These are phyloP conservation scores for Pelecanoides urinatrix DNA, from an alignment of 2,113 vertebrate genomes.

Conservation along the genomic window DNA sequence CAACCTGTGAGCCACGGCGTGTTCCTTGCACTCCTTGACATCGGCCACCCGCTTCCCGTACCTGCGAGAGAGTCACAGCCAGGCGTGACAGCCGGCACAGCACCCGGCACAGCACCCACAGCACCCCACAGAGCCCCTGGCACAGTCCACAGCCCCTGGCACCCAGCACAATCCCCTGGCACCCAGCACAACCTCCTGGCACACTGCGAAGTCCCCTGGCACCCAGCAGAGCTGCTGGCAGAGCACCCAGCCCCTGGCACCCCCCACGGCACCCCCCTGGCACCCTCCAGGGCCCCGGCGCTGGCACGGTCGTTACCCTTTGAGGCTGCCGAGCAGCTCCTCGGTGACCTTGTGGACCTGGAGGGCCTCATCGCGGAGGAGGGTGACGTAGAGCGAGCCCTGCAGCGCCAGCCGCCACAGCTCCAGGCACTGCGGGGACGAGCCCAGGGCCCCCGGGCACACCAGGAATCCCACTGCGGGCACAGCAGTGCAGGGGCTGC, in stretches of 20 bases:
- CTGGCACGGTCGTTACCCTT: constrained; percentile 76
- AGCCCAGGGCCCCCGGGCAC: constrained; percentile 84
- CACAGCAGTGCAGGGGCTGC: background rate
- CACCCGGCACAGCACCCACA: background rate
- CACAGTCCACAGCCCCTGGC: background rate
- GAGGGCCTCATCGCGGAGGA: constrained; percentile 86
- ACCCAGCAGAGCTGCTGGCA: background rate
- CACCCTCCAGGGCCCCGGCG: accelerated
- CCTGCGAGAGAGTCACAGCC: constrained; percentile 56
- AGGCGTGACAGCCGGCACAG: background rate
- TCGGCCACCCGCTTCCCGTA: constrained; percentile 86
- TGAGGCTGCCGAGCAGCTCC: constrained; percentile 82
- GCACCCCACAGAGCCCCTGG: background rate
- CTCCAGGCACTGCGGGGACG: constrained; percentile 76
- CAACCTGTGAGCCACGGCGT: constrained; percentile 80
- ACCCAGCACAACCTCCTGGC: background rate
- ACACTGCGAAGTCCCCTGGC: background rate
- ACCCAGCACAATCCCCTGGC: background rate
- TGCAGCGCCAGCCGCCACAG: constrained; percentile 89
- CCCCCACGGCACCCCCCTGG: accelerated
- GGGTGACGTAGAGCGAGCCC: constrained; percentile 82
- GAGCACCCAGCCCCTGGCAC: background rate
- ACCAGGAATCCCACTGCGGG: constrained; percentile 88
- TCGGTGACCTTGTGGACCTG: constrained; percentile 88
- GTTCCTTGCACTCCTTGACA: constrained; percentile 89